phyloP scores from a whole-genome alignment of 2,797 vertebrate species.

The Aythya fuligula region DNA sequence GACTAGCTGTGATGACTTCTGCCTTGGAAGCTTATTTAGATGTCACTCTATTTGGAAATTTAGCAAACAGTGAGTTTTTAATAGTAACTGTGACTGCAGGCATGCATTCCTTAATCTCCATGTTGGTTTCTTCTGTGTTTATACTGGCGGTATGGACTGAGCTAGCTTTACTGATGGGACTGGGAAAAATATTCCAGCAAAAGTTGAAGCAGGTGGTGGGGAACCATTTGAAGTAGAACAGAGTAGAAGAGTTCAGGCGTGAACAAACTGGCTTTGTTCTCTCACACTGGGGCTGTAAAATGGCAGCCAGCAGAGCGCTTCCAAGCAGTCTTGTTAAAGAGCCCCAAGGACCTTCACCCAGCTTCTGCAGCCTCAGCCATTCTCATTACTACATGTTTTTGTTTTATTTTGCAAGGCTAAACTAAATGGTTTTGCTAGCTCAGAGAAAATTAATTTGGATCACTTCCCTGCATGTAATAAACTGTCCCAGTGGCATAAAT shows the following conservation, averaged over 20 bases:
- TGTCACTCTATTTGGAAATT: not conserved
- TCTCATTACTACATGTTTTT: not conserved
- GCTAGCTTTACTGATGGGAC: not conserved
- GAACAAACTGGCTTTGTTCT: not conserved
- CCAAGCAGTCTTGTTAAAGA: not conserved
- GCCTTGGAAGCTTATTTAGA: not conserved
- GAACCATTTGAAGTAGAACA: not conserved
- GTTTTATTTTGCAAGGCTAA: not conserved
- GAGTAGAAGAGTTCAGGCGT: not conserved
- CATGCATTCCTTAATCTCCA: not conserved
- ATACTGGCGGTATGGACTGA: not conserved
- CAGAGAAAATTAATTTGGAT: constrained; percentile 25
- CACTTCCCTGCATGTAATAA: not conserved
- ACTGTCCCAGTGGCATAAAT: not conserved
- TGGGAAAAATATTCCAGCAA: not conserved
- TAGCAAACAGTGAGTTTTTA: not conserved
- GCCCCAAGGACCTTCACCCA: not conserved
- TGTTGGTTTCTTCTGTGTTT: not conserved
- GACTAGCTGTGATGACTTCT: not conserved
- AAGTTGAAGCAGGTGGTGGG: not conserved
- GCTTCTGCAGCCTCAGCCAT: not conserved
- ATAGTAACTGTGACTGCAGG: not conserved
- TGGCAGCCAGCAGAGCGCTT: not conserved
- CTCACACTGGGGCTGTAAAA: not conserved
- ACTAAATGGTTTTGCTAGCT: not conserved